A percentile compares a stretch with the other conserved stretches of the same genome.
Conservation (phyloP, 2,113 vertebrate genomes). For the Malurus elegans region DNA sequence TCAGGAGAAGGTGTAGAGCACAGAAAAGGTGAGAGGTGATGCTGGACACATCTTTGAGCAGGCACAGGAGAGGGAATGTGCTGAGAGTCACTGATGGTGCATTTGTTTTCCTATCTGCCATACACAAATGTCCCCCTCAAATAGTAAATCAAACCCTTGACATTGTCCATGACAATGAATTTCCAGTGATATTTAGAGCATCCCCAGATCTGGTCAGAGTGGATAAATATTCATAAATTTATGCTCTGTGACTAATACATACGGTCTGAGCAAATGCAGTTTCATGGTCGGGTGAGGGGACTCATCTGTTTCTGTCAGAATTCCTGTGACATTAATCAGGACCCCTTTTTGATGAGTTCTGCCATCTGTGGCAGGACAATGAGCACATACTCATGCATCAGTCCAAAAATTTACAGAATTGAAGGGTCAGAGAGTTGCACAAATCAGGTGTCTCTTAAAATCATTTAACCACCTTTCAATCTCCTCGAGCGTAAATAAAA, state of each 20-base stretch:
- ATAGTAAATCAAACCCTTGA: not conserved
- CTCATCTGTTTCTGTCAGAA: conserved; percentile 32
- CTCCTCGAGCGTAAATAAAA: not conserved
- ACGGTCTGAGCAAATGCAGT: not conserved
- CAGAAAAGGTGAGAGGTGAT: not conserved
- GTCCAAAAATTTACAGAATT: not conserved
- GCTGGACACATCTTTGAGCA: not conserved
- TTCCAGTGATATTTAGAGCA: conserved; percentile 3
- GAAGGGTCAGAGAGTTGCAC: not conserved
- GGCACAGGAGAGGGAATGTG: not conserved
- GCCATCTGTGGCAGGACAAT: not conserved
- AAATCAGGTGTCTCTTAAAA: not conserved
- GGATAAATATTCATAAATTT: conserved; percentile 59
- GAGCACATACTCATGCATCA: not conserved
- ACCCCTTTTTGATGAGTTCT: not conserved
- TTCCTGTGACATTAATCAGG: not conserved
- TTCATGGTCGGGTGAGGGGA: not conserved
- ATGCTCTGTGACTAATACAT: conserved; percentile 22
- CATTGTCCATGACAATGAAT: not conserved
- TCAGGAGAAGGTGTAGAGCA: not conserved
- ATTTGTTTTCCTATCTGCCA: not conserved
- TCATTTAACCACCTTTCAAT: not conserved
- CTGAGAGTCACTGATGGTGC: not conserved
- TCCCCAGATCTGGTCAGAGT: not conserved
- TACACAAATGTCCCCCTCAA: not conserved